Conservation (phyloP, 2,797 vertebrate species). For the Trematomus bernacchii region DNA sequence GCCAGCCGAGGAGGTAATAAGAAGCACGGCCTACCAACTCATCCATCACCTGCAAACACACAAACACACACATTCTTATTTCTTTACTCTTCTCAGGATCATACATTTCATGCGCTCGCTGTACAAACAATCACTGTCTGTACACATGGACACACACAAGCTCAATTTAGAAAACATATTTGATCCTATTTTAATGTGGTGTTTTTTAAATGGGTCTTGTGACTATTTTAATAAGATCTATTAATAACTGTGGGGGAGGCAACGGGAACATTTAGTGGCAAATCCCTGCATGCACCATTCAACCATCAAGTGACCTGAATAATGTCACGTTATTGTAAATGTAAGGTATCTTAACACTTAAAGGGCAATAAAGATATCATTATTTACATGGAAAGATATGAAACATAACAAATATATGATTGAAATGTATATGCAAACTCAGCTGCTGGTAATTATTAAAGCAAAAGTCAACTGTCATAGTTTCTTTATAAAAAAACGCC, state of each 20-base stretch:
- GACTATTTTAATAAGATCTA: constrained; percentile 55
- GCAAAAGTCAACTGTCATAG: constrained; percentile 2
- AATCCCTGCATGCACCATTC: constrained; percentile 33
- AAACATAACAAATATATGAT: background rate
- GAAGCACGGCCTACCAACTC: constrained; percentile 50
- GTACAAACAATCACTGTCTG: constrained; percentile 23
- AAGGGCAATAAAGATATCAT: constrained; percentile 5
- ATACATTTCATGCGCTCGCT: constrained; percentile 21
- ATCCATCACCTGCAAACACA: constrained; percentile 64
- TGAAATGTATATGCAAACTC: background rate
- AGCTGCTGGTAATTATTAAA: background rate
- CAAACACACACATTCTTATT: constrained; percentile 43
- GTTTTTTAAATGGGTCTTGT: constrained; percentile 4
- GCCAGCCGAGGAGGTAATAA: constrained; percentile 66
- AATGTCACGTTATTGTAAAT: constrained; percentile 9
- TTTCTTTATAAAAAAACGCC: background rate
- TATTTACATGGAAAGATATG: background rate
- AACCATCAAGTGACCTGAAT: constrained; percentile 18
- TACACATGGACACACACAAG: constrained; percentile 26
- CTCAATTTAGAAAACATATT: constrained; percentile 30
- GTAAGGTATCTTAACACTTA: background rate
- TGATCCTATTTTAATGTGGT: constrained; percentile 40
- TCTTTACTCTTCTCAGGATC: constrained; percentile 20
- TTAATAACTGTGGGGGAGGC: constrained; percentile 58
- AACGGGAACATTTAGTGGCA: constrained; percentile 34